Conservation (phyloP, 2,888 invertebrate species). For the Cataglyphis rosenhaueri region DNA sequence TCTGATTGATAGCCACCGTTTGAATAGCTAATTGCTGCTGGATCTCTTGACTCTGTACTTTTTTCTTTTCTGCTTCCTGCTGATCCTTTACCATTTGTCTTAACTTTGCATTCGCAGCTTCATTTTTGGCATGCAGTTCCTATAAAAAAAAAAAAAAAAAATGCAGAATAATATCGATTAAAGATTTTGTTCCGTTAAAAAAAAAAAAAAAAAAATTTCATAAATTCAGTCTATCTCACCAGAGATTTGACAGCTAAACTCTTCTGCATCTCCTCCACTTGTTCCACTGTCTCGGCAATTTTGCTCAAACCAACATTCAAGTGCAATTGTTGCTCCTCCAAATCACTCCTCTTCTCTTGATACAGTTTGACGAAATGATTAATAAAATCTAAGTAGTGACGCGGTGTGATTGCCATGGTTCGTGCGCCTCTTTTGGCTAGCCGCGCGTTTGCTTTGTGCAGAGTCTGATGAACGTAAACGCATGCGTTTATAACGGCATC, state of each 20-base stretch:
- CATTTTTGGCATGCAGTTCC: constrained; percentile 98
- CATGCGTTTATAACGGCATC: constrained; percentile 99
- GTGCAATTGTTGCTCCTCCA: constrained; percentile 99
- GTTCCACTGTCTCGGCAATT: constrained; percentile 99
- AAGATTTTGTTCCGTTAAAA: neutral
- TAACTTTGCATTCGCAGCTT: constrained; percentile 99
- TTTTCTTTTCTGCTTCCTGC: constrained; percentile 99
- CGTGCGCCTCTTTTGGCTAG: constrained; percentile 96
- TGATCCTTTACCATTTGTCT: constrained; percentile 99
- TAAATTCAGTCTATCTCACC: constrained; percentile 83
- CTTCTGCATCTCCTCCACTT: constrained; percentile 99
- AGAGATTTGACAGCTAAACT: constrained; percentile 98
- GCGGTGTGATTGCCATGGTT: constrained; percentile 98
- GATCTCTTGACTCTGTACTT: constrained; percentile 98
- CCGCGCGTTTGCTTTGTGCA: constrained; percentile 97
- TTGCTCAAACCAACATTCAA: constrained; percentile 99
- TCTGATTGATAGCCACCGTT: constrained; percentile 96
- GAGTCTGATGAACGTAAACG: constrained; percentile 98
- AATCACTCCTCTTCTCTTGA: constrained; percentile 98
- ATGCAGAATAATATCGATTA: neutral
- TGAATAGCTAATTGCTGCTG: constrained; percentile 94
- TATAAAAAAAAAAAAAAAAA: constrained; percentile 73
- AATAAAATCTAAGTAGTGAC: constrained; percentile 99
- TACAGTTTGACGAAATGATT: constrained; percentile 99
- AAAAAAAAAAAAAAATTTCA: neutral